Evolutionary conservation across 1,140 invertebrate genomes (phyloP), one percentile per base, ranked within the genome.

Genomic region (Saccostrea glomerata): DNA sequence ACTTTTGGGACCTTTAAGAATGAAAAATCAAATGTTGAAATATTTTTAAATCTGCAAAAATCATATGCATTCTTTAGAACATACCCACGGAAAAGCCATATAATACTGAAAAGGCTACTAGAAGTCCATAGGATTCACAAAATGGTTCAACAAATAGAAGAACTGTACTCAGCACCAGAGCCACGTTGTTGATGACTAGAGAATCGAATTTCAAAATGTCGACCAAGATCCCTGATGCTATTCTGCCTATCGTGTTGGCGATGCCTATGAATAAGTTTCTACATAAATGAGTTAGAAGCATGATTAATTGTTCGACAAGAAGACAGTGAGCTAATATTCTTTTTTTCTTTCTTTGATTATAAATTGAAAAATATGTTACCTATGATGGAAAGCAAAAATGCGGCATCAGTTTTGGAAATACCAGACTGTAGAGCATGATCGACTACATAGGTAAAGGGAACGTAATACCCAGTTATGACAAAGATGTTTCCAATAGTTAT

Each of bases 21-120:
- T 0, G 30, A 36, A 36, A 36, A 1, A 36, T 36, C 30, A 36
- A 36, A 36, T 36, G 30, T 36, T 36, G 30, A 36, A 36, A 36
- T 36, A 36, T 36, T 36, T 36, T 36, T 36, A 36, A 36, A 36
- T 36, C 47, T 47, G 47, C 9, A 47, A 47, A 9, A 47, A 3
- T 9, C n/a, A n/a, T n/a, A n/a, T n/a, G n/a, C n/a, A 47, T 6
- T 47, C 47, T 47, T 47, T 11, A 60, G 4, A 3, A 97, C 98
- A 97, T 96, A 99, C 98, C 98, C 87, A 99, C 97, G 93, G 98
- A 98, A 89, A 99, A 96, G 85, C 99, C 99, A 95, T 99, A 99
- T 92, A 98, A 97, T 82, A 98, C 96, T n/a, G 98, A 96, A 94
- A 98, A 97, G 5, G 96, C 95, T 36, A 98, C 96, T 90, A 98